Conservation (phyloP, 2,113 vertebrate species). For the Nesoenas mayeri region DNA sequence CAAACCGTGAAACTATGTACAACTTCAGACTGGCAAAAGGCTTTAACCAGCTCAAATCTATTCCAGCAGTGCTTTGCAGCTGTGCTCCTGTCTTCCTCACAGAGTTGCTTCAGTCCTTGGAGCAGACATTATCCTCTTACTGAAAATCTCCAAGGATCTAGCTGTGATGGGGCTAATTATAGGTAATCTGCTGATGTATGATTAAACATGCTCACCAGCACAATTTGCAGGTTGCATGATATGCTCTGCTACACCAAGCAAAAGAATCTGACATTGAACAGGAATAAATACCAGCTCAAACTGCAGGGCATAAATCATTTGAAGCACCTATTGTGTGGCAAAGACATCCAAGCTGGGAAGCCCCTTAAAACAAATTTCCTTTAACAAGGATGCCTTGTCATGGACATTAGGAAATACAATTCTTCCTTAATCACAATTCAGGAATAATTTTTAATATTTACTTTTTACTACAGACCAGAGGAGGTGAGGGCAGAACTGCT, state of each 20-base stretch:
- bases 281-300: background rate
- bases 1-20: background rate
- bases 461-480: background rate
- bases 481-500: background rate
- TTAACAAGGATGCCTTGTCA: background rate
- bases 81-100: background rate
- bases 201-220: background rate
- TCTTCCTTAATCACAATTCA: background rate
- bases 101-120: background rate
- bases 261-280: background rate
- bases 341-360: background rate
- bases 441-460: background rate
- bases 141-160: background rate
- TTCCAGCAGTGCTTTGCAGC: background rate
- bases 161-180: constrained; percentile 12
- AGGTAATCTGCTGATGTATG: background rate
- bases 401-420: background rate
- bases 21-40: background rate
- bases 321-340: constrained; percentile 17
- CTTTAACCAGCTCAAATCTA: background rate
- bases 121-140: background rate
- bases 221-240: background rate
- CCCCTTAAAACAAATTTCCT: background rate
- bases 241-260: background rate
- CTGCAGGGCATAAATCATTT: background rate